Evolutionary conservation across 2,888 invertebrate species (phyloP), one percentile per base, ranked within the genome.

Genomic region (Caenorhabditis wallacei): DNA sequence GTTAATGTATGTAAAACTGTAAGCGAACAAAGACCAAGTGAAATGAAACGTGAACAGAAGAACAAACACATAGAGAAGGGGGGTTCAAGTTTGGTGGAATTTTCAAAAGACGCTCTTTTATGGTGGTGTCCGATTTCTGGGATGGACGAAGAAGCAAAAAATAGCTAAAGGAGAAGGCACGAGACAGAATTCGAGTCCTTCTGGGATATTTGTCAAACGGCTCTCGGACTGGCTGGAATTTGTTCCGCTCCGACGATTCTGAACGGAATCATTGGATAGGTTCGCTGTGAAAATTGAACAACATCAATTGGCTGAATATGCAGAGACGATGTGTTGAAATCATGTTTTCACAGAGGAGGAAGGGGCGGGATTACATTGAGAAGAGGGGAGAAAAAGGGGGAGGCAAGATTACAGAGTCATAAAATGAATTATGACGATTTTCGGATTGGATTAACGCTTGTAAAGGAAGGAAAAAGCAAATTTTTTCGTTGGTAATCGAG

Each of bases 351-450:
- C 37, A 43, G 43, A 46, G 1, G 68, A 26, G 16, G 46, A 43
- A 48, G 68, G 40, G 64, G 66, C 46, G 57, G 57, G 7, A 57
- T 10, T 20, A 48, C n/a, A n/a, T n/a, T n/a, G n/a, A n/a, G n/a
- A n/a, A n/a, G n/a, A n/a, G n/a, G n/a, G n/a, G 22, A 51, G 18
- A 13, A 35, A 37, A n/a, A 40, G 20, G 46, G 8, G 43, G 57
- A 22, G 54, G 48, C 22, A 40, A 37, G 64, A 64, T 69, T 54
- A 59, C 56, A 59, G 68, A 68, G 66, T 68, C 56, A 76, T 76
- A 66, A 68, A 76, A 68, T 78, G 63, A 78, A 78, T 78, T 78
- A 78, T 78, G 78, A 78, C 78, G 78, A 63, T 69, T 78, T 69
- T 56, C 53, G 66, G 78, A 78, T 78, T 78, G 43, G 76, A 69